Percentiles rank a stretch among this genome's conserved stretches.
Evolutionary conservation across 2,113 vertebrate species (phyloP).

Genomic region (Chloropsis hardwickii): DNA sequence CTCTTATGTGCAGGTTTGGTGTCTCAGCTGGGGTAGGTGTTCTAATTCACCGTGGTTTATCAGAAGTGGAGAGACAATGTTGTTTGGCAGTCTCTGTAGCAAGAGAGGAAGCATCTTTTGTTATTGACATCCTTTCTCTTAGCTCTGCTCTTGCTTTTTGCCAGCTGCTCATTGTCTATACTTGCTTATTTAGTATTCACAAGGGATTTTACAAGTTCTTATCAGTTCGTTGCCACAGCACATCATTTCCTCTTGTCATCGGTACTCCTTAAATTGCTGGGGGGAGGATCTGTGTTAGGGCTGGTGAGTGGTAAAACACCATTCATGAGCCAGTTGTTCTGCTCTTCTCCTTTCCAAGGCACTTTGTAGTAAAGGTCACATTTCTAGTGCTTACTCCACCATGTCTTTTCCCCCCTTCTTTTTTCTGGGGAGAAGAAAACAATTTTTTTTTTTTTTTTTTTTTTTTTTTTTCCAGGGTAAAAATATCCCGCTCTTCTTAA

Average conservation of each 20-base stretch:
- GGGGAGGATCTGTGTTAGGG: constrained; percentile 1
- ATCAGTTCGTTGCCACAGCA: constrained; percentile 56
- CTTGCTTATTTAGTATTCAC: constrained; percentile 66
- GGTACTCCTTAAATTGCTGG: constrained; percentile 19
- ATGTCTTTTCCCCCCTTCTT: not conserved
- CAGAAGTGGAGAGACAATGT: constrained; percentile 54
- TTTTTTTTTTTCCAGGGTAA: not conserved
- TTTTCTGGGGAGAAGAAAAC: constrained; percentile 18
- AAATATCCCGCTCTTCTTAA: constrained; percentile 18
- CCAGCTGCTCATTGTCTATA: constrained; percentile 65
- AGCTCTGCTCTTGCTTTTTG: constrained; percentile 67
- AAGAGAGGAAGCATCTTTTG: constrained; percentile 73
- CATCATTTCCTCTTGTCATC: constrained; percentile 67
- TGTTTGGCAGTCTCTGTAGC: constrained; percentile 66
- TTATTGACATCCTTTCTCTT: constrained; percentile 73
- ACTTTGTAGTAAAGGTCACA: constrained; percentile 34
- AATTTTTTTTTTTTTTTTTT: not conserved
- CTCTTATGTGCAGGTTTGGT: constrained; percentile 8
- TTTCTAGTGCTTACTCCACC: not conserved
- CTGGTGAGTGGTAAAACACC: constrained; percentile 11
- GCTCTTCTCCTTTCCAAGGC: not conserved
- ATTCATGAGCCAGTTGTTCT: constrained; percentile 15
- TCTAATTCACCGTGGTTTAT: constrained; percentile 52
- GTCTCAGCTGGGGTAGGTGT: not conserved
- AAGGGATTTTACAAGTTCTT: constrained; percentile 66